phyloP scores from a whole-genome alignment of 2,797 vertebrate species.

The Amphiprion clarkii region DNA sequence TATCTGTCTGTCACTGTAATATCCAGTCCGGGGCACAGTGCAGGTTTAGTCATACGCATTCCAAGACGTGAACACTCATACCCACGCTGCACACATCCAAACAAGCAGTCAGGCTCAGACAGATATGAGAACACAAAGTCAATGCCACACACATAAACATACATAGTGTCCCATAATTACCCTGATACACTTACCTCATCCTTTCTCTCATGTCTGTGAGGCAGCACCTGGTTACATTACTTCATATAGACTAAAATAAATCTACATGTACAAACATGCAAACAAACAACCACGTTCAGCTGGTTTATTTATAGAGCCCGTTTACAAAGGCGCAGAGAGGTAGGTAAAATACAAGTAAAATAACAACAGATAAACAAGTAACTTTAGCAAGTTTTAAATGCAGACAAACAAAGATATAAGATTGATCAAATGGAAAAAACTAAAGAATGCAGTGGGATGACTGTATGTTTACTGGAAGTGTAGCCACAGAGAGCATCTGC shows the following conservation, averaged over 20 bases:
- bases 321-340: not conserved
- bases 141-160: slow-evolving; percentile 4
- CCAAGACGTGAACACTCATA: slow-evolving; percentile 59
- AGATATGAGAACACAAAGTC: slow-evolving; percentile 5
- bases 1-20: slow-evolving; percentile 33
- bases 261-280: not conserved
- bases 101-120: slow-evolving; percentile 51
- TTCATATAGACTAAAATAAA: slow-evolving; percentile 51
- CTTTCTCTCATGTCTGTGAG: slow-evolving; percentile 42
- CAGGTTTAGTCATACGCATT: slow-evolving; percentile 72
- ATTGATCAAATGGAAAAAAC: not conserved
- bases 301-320: slow-evolving; percentile 30
- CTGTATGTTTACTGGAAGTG: slow-evolving; percentile 51
- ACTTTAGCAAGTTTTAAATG: not conserved
- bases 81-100: slow-evolving; percentile 42
- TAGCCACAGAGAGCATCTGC: slow-evolving; percentile 31
- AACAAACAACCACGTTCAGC: not conserved
- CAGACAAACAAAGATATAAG: not conserved
- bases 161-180: slow-evolving; percentile 59
- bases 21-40: not conserved
- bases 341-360: not conserved
- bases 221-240: slow-evolving; percentile 57
- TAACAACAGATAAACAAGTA: not conserved
- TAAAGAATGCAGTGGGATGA: slow-evolving; percentile 1
- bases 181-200: slow-evolving; percentile 55